Base-by-base conservation (phyloP, 2,888 invertebrate species). In the Polyommatus icarus region DNA sequence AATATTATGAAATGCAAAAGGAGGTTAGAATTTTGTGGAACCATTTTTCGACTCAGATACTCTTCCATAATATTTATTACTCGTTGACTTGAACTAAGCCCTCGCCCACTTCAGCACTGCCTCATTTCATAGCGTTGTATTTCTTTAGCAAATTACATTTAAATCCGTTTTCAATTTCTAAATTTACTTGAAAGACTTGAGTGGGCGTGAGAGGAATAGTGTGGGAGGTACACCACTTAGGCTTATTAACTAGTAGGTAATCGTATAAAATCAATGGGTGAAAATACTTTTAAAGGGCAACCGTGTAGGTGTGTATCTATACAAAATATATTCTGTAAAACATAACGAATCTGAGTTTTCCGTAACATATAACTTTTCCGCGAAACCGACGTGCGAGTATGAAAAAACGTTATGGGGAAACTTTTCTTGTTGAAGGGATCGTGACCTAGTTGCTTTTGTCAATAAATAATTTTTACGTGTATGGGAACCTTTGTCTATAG, bases 361-460 rank as follows among this genome's bases (percentile, higher is more conserved):
- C 20, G 20, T 12, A 12, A 67, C 67, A 7, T 10, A 29, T 67
- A 32, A 67, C 67, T 67, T 67, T 67, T 18, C 29, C 29, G 12
- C 29, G 29, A 29, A 61, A 67, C 67, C 29, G 18, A 72, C 15
- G 72, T 72, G 40, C 4, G 72, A 72, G 72, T 40, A 72, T 40
- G 72, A 72, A 40, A 71, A 71, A 40, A 46, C 10, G 40, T 72
- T 72, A 40, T 40, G 20, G n/a, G 20, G 4, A 72, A 72, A 72
- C n/a, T 72, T 72, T 72, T 72, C n/a, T 20, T 32, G 71, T 71
- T n/a, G 40, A 71, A n/a, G 72, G 40, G 40, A 72, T 72, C 72
- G 72, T 40, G 72, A 36, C 72, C 72, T 40, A 36, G 40, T 72
- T 72, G 40, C 10, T 40, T 67, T 67, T 40, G 40, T 72, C 72